Percentiles rank a stretch among this genome's conserved stretches.
Evolutionary conservation across 2,797 vertebrate genomes (phyloP).

Genomic region (Dermochelys coriacea): DNA sequence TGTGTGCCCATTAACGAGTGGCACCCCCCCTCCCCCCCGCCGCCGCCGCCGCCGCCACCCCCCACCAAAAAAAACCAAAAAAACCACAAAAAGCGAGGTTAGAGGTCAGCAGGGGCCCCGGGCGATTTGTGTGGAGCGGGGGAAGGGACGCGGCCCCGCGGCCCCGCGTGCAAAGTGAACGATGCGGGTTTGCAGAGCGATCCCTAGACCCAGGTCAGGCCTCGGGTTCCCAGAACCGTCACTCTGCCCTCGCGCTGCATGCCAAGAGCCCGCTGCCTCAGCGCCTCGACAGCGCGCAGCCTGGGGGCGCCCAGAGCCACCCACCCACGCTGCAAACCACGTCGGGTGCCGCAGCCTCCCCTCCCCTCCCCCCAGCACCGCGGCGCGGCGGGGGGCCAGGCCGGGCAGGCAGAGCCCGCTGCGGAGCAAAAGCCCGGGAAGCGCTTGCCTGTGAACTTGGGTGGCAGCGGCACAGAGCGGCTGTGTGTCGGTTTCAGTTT

Average conservation of each 20-base stretch:
- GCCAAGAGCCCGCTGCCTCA: background rate
- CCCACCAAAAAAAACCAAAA: too few relatives aligned
- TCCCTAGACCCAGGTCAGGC: background rate
- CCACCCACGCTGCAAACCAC: too few relatives aligned
- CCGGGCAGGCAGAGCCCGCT: too few relatives aligned
- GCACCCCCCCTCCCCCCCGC: too few relatives aligned
- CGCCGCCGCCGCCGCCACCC: too few relatives aligned
- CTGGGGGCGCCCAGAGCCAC: too few relatives aligned
- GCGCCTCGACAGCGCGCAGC: too few relatives aligned
- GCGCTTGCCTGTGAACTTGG: background rate
- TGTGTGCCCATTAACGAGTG: background rate
- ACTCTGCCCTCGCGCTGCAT: background rate
- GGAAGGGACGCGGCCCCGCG: accelerated
- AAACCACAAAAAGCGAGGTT: background rate
- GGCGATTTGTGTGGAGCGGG: background rate
- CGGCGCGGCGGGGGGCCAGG: too few relatives aligned
- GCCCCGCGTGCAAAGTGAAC: background rate
- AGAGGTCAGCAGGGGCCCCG: background rate
- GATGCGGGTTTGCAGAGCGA: background rate
- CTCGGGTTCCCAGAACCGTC: accelerated
- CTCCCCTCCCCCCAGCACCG: too few relatives aligned
- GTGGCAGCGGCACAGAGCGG: background rate
- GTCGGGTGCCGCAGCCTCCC: too few relatives aligned
- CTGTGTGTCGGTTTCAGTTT: background rate
- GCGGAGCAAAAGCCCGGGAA: background rate